Percentiles rank a stretch among this genome's conserved stretches.
Conservation (phyloP, 2,888 invertebrate species). For the Chloroclysta siterata region DNA sequence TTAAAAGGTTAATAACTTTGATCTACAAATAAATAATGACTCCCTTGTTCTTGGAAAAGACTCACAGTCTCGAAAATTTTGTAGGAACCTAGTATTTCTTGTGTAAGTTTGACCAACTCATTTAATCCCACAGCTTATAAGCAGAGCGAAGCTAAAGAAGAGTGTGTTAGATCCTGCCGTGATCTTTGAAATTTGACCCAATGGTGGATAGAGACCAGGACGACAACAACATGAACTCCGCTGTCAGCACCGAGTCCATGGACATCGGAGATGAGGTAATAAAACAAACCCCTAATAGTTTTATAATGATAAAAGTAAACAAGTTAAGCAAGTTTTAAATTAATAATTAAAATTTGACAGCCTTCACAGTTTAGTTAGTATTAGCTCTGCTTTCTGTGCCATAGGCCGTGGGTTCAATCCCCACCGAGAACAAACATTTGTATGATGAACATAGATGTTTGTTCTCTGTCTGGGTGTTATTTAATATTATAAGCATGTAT, state of each 20-base stretch:
- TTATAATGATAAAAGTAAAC: too few relatives aligned
- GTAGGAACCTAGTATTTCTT: not conserved
- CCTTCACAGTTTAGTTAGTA: too few relatives aligned
- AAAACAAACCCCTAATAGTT: not conserved
- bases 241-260: conserved; percentile 87
- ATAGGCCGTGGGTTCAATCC: too few relatives aligned
- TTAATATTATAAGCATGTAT: too few relatives aligned
- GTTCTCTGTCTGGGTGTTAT: too few relatives aligned
- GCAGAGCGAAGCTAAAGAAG: conserved; percentile 20
- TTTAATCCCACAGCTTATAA: conserved; percentile 21
- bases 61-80: not conserved
- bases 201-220: conserved; percentile 66
- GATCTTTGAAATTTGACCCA: conserved; percentile 33
- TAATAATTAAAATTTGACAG: too few relatives aligned
- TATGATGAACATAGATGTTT: too few relatives aligned
- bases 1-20: too few relatives aligned
- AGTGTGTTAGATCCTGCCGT: conserved; percentile 10
- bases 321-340: too few relatives aligned
- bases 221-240: conserved; percentile 74
- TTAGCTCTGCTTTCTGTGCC: too few relatives aligned
- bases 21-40: too few relatives aligned
- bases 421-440: too few relatives aligned
- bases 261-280: conserved; percentile 88
- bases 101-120: not conserved
- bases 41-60: not conserved